A percentile compares a stretch with the other conserved stretches of the same genome.
These are phyloP conservation scores for Anarrhichthys ocellatus DNA, from an alignment of 2,113 vertebrate species.

Conservation along the genomic window DNA sequence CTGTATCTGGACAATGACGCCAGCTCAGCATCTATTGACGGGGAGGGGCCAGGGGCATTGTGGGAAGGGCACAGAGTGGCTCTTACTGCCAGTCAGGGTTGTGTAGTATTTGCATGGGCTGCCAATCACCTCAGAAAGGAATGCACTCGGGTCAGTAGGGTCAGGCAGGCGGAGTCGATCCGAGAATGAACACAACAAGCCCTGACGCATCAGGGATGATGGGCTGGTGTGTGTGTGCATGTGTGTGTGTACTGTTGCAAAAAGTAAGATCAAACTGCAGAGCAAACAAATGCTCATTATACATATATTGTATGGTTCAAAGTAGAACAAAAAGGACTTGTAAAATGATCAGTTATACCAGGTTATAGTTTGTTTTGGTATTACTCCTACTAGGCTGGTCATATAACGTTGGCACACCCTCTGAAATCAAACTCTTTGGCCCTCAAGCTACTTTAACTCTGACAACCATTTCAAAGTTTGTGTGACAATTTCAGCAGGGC, in stretches of 20 bases:
- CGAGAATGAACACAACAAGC: slow-evolving; percentile 83
- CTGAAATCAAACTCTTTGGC: slow-evolving; percentile 48
- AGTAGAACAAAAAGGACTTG: slow-evolving; percentile 36
- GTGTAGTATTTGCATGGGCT: slow-evolving; percentile 85
- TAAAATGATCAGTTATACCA: slow-evolving; percentile 11
- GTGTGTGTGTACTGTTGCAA: slow-evolving; percentile 30
- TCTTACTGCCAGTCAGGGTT: slow-evolving; percentile 86
- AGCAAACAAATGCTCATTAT: slow-evolving; percentile 27
- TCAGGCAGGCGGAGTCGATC: slow-evolving; percentile 80
- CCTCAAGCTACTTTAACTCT: slow-evolving; percentile 49
- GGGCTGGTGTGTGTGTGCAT: slow-evolving; percentile 45
- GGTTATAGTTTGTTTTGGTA: slow-evolving; percentile 7
- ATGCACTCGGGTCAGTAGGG: slow-evolving; percentile 85
- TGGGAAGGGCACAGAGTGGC: slow-evolving; percentile 86
- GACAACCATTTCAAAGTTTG: slow-evolving; percentile 65
- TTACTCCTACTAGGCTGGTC: slow-evolving; percentile 15
- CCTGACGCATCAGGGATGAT: slow-evolving; percentile 76
- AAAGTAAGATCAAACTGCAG: slow-evolving; percentile 44
- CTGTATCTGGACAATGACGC: slow-evolving; percentile 87
- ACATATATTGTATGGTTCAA: slow-evolving; percentile 18
- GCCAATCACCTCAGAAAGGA: slow-evolving; percentile 88
- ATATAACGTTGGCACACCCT: slow-evolving; percentile 24
- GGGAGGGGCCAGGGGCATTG: slow-evolving; percentile 86
- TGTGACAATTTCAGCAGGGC: slow-evolving; percentile 61
- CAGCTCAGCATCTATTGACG: slow-evolving; percentile 86